A percentile compares a stretch with the other conserved stretches of the same genome.
These are phyloP conservation scores for Otis tarda DNA, from an alignment of 2,113 vertebrate genomes.

Conservation along the genomic window DNA sequence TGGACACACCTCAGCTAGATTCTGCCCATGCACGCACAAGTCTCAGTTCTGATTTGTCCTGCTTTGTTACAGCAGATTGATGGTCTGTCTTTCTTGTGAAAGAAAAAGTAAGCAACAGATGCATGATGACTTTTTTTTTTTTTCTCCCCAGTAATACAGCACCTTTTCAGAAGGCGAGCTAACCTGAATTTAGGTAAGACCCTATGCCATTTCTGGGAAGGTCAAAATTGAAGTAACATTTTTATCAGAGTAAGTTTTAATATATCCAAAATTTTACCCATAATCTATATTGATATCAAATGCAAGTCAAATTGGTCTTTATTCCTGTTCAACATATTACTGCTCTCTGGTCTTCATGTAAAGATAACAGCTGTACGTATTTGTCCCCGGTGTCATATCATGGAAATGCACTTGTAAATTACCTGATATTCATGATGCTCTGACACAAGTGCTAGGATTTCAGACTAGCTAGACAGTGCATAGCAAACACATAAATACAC, in stretches of 20 bases:
- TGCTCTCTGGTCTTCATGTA: neutral
- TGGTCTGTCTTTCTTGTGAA: neutral
- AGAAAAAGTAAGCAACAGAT: neutral
- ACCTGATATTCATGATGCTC: neutral
- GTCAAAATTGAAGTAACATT: neutral
- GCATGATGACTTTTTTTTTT: neutral
- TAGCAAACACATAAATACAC: neutral
- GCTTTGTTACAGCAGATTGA: neutral
- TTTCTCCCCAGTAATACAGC: neutral
- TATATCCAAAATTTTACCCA: accelerated
- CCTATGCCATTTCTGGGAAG: neutral
- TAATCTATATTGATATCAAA: neutral
- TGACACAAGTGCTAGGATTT: neutral
- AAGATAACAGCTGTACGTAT: neutral
- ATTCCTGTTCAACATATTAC: neutral
- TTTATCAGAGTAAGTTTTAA: neutral
- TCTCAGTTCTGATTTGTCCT: neutral
- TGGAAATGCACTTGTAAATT: neutral
- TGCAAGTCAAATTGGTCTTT: neutral
- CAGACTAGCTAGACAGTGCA: neutral
- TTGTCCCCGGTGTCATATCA: neutral
- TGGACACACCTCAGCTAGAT: neutral
- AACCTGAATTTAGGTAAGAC: neutral
- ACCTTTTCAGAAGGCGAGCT: neutral
- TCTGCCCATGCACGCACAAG: neutral